These are phyloP conservation scores for Tetropium fuscum DNA, from an alignment of 2,888 invertebrate genomes.

Conservation along the genomic window DNA sequence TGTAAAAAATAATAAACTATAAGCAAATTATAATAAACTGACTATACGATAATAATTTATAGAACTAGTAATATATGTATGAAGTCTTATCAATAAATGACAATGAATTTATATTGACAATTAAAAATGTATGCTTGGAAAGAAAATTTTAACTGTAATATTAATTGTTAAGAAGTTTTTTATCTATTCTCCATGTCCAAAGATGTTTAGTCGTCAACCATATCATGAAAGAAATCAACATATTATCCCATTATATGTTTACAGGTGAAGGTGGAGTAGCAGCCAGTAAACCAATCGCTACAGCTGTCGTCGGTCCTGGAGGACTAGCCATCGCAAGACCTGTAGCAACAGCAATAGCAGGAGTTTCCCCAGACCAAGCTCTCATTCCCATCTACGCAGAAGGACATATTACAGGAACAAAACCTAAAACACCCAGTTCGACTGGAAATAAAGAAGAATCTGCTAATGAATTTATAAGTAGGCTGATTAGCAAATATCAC, in stretches of 20 bases:
- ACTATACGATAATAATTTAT: no score
- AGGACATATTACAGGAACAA: constrained; percentile 33
- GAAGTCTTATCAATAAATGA: no score
- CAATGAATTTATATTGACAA: no score
- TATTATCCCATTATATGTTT: constrained; percentile 40
- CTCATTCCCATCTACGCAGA: constrained; percentile 61
- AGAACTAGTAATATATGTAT: no score
- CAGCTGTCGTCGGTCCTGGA: constrained; percentile 77
- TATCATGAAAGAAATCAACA: no score
- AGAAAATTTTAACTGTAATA: no score
- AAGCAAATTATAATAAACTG: no score
- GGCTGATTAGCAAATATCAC: constrained; percentile 63
- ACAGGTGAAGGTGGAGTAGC: constrained; percentile 79
- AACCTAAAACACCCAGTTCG: constrained; percentile 33
- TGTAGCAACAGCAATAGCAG: constrained; percentile 81
- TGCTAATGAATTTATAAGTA: constrained; percentile 58
- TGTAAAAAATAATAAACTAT: no score
- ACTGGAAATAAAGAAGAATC: constrained; percentile 39
- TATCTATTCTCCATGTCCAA: no score
- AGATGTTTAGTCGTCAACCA: no score
- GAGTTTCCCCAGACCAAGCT: constrained; percentile 70
- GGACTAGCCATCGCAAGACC: constrained; percentile 80
- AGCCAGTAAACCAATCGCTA: constrained; percentile 77
- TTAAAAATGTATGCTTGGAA: no score
- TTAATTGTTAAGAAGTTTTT: no score